Evolutionary conservation across 2,888 invertebrate species (phyloP), one percentile per base, ranked within the genome.

Genomic region (Melolontha melolontha): DNA sequence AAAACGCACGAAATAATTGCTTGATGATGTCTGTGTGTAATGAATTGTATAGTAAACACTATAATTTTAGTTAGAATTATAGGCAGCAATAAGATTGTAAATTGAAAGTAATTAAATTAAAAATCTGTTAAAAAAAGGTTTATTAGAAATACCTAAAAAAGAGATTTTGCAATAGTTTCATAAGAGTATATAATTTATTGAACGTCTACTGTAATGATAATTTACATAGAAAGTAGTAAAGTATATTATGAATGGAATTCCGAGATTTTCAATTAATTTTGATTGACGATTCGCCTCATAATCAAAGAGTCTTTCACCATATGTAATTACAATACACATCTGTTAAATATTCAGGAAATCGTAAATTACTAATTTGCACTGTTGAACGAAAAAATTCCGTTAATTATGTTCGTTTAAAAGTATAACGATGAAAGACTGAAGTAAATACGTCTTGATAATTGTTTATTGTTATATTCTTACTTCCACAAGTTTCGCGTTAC

Each of bases 251-350:
- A 51, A n/a, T 39, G 50, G 16, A 49, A 49, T 50, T 64, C 50
- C 51, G 34, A 34, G 10, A 34, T 34, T 34, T 34, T 10, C 10
- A 34, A 34, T 34, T 34, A 34, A 34, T 6, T 34, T 34, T 34
- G 34, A 34, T 1, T 34, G 34, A 34, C 34, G 34, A 34, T 34
- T 34, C 5, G 34, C 10, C 6, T 34, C 6, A 34, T 34, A 34
- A 27, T 51, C 29, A 10, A 27, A 11, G 5, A 11, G 2, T 22
- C 50, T 11, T 22, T 50, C 50, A 51, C 27, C 50, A 27, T 34
- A 14, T 51, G 29, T 29, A 51, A 51, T 42, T 42, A 14, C 54
- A n/a, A 16, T 34, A 40, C 54, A 59, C 59, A 59, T 42, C n/a
- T 42, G n/a, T 10, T 29, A n/a, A 47, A 29, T 50, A 50, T 50